Conservation (phyloP, 2,113 vertebrate genomes). For the Sorex fumeus region DNA sequence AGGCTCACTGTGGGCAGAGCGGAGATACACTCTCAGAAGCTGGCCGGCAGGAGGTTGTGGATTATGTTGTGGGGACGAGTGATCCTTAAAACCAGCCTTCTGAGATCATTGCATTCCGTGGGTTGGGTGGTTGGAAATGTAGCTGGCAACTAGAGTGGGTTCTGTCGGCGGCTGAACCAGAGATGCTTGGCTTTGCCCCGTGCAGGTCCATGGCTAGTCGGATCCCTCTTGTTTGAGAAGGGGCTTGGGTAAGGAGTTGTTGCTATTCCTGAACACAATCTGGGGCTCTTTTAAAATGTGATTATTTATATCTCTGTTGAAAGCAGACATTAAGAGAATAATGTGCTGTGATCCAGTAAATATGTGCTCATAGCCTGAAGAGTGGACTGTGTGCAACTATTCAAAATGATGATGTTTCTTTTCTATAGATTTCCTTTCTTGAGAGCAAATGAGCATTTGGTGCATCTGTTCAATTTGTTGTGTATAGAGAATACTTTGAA, state of each 20-base stretch:
- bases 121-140: slow-evolving; percentile 16
- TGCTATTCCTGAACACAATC: slow-evolving; percentile 57
- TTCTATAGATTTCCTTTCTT: slow-evolving; percentile 53
- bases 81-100: slow-evolving; percentile 80
- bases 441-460: slow-evolving; percentile 23
- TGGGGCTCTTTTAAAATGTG: slow-evolving; percentile 68
- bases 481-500: slow-evolving; percentile 71
- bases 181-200: not conserved
- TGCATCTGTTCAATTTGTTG: slow-evolving; percentile 59
- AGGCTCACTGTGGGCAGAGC: not conserved
- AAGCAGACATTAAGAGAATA: slow-evolving; percentile 58
- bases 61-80: slow-evolving; percentile 68
- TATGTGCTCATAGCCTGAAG: slow-evolving; percentile 73
- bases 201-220: not conserved
- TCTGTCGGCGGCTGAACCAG: not conserved
- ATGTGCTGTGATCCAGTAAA: slow-evolving; percentile 63
- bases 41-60: not conserved
- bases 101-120: slow-evolving; percentile 82
- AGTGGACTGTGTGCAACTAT: slow-evolving; percentile 69
- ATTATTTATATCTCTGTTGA: slow-evolving; percentile 66
- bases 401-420: slow-evolving; percentile 42
- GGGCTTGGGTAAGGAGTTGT: slow-evolving; percentile 48
- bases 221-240: not conserved
- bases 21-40: not conserved
- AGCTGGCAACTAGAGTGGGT: not conserved